Evolutionary conservation across 2,888 invertebrate species (phyloP).

Genomic region (Agrotis exclamationis): DNA sequence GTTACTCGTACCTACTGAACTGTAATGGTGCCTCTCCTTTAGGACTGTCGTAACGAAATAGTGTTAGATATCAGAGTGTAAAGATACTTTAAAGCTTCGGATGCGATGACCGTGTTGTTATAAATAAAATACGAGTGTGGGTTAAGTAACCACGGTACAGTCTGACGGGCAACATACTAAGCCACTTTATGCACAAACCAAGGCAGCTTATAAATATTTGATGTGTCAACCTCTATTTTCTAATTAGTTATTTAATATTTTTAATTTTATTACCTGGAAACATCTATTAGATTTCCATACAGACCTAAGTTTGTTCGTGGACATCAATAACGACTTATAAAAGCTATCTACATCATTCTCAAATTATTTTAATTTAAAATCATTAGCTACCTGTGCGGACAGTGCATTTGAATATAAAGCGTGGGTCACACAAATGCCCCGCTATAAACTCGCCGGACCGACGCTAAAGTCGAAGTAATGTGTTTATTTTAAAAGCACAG

Average conservation of each 20-base stretch:
- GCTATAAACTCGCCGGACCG: constrained; percentile 68
- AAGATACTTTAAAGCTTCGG: background rate
- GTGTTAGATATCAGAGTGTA: constrained; percentile 8
- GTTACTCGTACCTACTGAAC: background rate
- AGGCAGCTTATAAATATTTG: constrained; percentile 7
- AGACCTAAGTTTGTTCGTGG: background rate
- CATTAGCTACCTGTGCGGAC: constrained; percentile 68
- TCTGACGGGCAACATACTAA: constrained; percentile 17
- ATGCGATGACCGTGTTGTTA: background rate
- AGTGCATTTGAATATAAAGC: constrained; percentile 71
- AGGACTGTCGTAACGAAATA: constrained; percentile 8
- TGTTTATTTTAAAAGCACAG: constrained; percentile 89
- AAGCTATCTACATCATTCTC: constrained; percentile 60
- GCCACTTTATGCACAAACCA: constrained; percentile 12
- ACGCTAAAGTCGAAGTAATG: constrained; percentile 76
- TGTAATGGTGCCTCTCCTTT: constrained; percentile 10
- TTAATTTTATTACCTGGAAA: constrained; percentile 6
- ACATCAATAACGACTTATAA: constrained; percentile 32
- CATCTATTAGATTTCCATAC: constrained; percentile 7
- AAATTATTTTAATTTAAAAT: constrained; percentile 74
- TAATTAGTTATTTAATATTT: constrained; percentile 16
- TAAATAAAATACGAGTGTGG: constrained; percentile 14
- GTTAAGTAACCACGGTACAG: background rate
- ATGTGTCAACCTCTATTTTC: background rate
- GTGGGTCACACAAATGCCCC: constrained; percentile 68